Conservation (phyloP, 1,140 invertebrate species). For the Olivierus martensii region DNA sequence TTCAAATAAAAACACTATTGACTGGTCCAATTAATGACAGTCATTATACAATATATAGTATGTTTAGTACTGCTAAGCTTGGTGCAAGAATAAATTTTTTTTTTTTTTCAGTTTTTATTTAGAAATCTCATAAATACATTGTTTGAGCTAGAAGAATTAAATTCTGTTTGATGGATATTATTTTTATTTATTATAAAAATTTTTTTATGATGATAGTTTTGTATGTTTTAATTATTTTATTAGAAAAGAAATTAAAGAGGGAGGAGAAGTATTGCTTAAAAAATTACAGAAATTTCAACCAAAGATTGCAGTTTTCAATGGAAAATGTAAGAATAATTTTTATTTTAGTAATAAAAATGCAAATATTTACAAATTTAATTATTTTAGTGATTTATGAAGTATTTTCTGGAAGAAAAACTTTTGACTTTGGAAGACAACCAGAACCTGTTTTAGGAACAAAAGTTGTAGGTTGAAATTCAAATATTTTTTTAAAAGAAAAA, state of each 20-base stretch:
- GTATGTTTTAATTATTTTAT: too few relatives aligned
- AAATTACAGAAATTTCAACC: conserved; percentile 85
- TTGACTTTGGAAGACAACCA: conserved; percentile 88
- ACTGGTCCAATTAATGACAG: too few relatives aligned
- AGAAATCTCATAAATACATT: too few relatives aligned
- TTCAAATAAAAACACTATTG: too few relatives aligned
- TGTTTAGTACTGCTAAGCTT: too few relatives aligned
- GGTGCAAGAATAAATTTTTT: too few relatives aligned
- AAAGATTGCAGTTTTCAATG: conserved; percentile 96
- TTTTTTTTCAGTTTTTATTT: too few relatives aligned
- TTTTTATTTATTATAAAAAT: too few relatives aligned
- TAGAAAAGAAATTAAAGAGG: conserved; percentile 91
- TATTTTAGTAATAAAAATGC: background rate
- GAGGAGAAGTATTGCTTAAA: conserved; percentile 73
- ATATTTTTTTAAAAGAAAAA: background rate
- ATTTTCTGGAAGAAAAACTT: conserved; percentile 93
- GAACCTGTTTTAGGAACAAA: conserved; percentile 83
- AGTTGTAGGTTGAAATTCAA: conserved; percentile 51
- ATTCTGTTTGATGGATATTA: too few relatives aligned
- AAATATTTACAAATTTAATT: background rate
- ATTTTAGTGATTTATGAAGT: conserved; percentile 73
- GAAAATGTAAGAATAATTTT: conserved; percentile 48
- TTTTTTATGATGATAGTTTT: too few relatives aligned
- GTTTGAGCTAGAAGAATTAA: too few relatives aligned
- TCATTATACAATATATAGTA: too few relatives aligned